Evolutionary conservation across 2,113 vertebrate genomes (phyloP).

Genomic region (Jacana jacana): DNA sequence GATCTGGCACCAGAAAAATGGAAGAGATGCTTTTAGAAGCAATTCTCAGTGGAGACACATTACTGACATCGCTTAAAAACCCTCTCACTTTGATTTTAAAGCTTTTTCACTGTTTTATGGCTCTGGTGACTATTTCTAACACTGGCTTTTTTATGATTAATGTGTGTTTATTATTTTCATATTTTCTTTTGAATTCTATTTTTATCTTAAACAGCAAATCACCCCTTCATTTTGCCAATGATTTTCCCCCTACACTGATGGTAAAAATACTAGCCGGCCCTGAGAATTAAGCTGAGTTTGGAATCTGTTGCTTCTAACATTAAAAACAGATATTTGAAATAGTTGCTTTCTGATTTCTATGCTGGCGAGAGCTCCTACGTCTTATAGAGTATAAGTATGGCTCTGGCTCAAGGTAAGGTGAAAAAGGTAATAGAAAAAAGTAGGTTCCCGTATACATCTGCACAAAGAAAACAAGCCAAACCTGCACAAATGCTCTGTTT

Average conservation of each 20-base stretch:
- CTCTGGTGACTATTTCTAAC: conserved; percentile 27
- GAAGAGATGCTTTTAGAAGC: conserved; percentile 56
- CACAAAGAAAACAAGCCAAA: conserved; percentile 38
- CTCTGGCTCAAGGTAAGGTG: conserved; percentile 8
- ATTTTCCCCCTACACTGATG: neutral
- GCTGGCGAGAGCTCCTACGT: neutral
- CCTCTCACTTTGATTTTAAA: conserved; percentile 31
- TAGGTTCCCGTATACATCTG: neutral
- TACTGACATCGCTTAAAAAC: conserved; percentile 35
- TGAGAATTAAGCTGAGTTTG: neutral
- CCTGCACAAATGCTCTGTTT: conserved; percentile 15
- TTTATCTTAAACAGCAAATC: neutral
- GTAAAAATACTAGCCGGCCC: neutral
- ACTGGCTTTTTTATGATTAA: neutral
- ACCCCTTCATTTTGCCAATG: neutral
- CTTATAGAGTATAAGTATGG: neutral
- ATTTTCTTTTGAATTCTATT: conserved; percentile 27
- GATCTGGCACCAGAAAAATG: conserved; percentile 52
- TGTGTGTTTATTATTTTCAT: neutral
- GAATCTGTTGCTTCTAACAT: neutral
- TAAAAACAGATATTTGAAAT: conserved; percentile 14
- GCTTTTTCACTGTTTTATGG: conserved; percentile 35
- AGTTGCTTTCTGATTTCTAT: conserved; percentile 1
- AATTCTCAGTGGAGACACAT: conserved; percentile 43
- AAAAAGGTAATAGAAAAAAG: conserved; percentile 14